Evolutionary conservation across 64 coral and sea anemone species (phyloP).

Genomic region (Trachythela sp.): DNA sequence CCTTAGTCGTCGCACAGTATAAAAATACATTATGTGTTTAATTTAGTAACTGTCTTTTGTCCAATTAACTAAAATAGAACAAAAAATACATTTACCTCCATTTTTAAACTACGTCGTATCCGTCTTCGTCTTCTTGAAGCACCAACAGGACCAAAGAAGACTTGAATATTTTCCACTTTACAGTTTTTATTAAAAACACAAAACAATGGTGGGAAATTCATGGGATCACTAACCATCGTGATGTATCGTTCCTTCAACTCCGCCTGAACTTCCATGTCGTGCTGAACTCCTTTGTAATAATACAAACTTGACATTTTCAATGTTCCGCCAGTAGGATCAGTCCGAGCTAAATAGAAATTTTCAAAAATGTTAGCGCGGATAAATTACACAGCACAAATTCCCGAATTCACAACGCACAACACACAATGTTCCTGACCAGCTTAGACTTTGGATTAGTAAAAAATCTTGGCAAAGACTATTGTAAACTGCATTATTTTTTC

Average conservation of each 20-base stretch:
- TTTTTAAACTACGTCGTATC: slow-evolving; percentile 38
- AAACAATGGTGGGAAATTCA: slow-evolving; percentile 12
- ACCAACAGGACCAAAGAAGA: slow-evolving; percentile 62
- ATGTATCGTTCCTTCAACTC: slow-evolving; percentile 78
- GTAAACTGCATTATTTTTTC: too few species aligned
- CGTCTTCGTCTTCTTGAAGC: slow-evolving; percentile 45
- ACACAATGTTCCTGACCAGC: too few species aligned
- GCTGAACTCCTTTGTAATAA: slow-evolving; percentile 72
- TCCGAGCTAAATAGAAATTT: slow-evolving; percentile 49
- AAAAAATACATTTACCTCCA: slow-evolving; percentile 64
- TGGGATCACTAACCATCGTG: slow-evolving; percentile 34
- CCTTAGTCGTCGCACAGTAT: too few species aligned
- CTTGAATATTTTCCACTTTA: slow-evolving; percentile 62
- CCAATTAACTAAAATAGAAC: too few species aligned
- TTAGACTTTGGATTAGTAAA: too few species aligned
- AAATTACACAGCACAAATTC: too few species aligned
- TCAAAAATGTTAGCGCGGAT: neutral
- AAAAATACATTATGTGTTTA: too few species aligned
- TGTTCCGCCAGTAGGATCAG: slow-evolving; percentile 49
- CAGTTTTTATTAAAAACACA: slow-evolving; percentile 20
- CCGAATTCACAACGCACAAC: too few species aligned
- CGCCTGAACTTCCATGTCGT: slow-evolving; percentile 49
- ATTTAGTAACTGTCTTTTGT: too few species aligned
- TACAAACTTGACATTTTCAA: slow-evolving; percentile 32
- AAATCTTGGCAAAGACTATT: too few species aligned